Base-by-base conservation (phyloP, 1,140 invertebrate genomes). In the Lepidurus arcticus region DNA sequence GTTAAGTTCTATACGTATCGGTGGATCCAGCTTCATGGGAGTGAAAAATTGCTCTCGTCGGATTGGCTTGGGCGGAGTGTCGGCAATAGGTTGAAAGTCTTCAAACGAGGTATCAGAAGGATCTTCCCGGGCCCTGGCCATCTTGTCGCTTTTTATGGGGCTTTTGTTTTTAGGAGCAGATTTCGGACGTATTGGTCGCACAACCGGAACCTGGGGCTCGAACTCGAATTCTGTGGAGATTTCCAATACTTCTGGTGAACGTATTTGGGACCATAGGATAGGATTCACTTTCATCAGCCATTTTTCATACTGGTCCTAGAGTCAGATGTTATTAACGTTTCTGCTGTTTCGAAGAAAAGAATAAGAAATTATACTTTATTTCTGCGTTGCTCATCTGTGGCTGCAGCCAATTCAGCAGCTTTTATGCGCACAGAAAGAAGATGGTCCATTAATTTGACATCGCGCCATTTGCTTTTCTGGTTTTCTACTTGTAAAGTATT, bases 231-330 rank as follows among this genome's bases (percentile, higher is more conserved):
- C 10, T n/a, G 21, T 42, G 11, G 21, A 21, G 11, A 34, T 16
- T 78, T 21, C 73, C 16, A 44, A 73, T 26, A 78, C 34, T 21
- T 45, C 75, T 44, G 73, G 42, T 47, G 34, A 34, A 34, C 44
- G 73, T n/a, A 78, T 75, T 34, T 44, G 73, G 3, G 78, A 16
- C 78, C 78, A 78, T 1, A 78, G 11, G 21, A 78, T n/a, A 44
- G 78, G 78, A 44, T 75, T 78, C 16, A 44, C 42, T 44, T 78
- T 73, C 42, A 74, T 75, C 13, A 78, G 21, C 42, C 21, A 74
- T 26, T 42, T 78, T 74, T 78, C 78, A 44, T 44, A 78, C 11
- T 78, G 73, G n/a, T 78, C 73, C 47, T 73, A 47, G 53, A 65
- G 21, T 11, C 13, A 16, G 21, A 65, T 1, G 7, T n/a, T 65